Evolutionary conservation across 2,113 vertebrate species (phyloP).

Genomic region (Melospiza georgiana): DNA sequence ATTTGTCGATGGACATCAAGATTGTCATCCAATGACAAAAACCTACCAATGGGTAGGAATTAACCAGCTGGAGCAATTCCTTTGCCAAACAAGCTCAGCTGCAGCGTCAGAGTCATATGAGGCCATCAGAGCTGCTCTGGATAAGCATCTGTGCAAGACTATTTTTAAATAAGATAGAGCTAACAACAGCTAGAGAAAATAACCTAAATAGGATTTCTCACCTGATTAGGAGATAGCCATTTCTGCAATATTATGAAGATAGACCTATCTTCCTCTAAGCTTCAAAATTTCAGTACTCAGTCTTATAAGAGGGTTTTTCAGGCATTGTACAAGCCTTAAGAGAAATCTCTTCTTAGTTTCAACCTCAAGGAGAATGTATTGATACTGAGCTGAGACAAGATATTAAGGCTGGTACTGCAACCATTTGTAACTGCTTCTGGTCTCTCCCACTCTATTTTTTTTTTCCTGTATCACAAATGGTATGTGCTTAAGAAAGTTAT

Average conservation of each 20-base stretch:
- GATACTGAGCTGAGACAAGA: background rate
- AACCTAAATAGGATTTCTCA: background rate
- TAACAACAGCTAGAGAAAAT: background rate
- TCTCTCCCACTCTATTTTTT: background rate
- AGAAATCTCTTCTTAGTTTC: background rate
- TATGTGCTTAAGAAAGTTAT: background rate
- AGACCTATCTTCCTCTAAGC: background rate
- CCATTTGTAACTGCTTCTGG: background rate
- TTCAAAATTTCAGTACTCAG: background rate
- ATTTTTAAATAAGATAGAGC: background rate
- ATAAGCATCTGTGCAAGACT: background rate
- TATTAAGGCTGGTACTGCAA: background rate
- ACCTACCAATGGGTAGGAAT: background rate
- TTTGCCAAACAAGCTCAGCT: background rate
- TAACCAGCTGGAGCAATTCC: background rate
- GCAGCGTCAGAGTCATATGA: background rate
- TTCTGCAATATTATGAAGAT: background rate
- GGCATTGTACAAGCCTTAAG: background rate
- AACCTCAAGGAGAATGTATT: background rate
- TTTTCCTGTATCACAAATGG: background rate
- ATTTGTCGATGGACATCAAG: background rate
- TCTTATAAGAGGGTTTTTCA: background rate
- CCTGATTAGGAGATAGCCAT: background rate
- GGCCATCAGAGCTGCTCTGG: background rate
- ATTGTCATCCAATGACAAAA: background rate